These are phyloP conservation scores for Anoplopoma fimbria DNA, from an alignment of 2,113 vertebrate species.

Conservation along the genomic window DNA sequence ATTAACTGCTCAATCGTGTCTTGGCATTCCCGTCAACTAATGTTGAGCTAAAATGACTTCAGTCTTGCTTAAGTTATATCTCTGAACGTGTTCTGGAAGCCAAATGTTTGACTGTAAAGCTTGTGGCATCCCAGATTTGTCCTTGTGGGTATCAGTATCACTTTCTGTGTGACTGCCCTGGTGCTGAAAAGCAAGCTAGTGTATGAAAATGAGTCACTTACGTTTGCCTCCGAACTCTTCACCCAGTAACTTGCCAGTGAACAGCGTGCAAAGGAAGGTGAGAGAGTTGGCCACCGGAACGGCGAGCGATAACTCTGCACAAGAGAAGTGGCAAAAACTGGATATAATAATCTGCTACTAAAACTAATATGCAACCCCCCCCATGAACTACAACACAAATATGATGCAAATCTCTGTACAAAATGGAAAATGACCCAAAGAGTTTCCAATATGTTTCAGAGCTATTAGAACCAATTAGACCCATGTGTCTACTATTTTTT, in stretches of 20 bases:
- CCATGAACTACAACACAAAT: background rate
- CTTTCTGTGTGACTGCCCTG: background rate
- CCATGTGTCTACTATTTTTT: too few species aligned
- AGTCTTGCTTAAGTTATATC: background rate
- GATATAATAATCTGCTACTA: background rate
- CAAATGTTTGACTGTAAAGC: background rate
- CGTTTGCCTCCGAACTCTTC: constrained; percentile 93
- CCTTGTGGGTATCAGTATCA: background rate
- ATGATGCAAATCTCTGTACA: too few species aligned
- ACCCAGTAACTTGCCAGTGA: constrained; percentile 92
- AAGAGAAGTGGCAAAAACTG: background rate
- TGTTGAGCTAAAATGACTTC: background rate
- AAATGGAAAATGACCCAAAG: background rate
- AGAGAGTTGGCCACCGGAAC: constrained; percentile 96
- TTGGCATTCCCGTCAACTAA: background rate
- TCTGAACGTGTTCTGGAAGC: background rate
- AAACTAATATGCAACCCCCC: background rate
- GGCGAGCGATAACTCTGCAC: constrained; percentile 91
- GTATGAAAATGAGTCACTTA: constrained; percentile 77
- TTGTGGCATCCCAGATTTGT: background rate
- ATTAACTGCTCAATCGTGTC: background rate
- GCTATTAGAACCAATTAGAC: background rate
- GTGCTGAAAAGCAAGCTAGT: background rate
- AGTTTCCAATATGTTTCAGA: background rate
- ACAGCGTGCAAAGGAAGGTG: constrained; percentile 90